phyloP scores from a whole-genome alignment of 2,113 vertebrate genomes.

The Heptranchias perlo region DNA sequence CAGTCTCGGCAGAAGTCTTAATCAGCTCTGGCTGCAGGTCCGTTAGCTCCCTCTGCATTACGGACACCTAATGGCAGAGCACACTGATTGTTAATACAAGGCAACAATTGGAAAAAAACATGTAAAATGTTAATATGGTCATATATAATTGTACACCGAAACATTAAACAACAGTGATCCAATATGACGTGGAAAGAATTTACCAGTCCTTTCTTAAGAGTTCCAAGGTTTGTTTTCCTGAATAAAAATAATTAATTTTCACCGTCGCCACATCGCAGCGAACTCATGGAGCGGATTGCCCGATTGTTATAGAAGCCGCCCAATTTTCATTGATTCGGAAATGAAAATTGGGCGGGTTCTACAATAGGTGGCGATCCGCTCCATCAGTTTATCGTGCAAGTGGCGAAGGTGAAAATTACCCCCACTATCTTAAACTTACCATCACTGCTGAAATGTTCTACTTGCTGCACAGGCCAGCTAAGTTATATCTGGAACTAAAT shows the following conservation, averaged over 20 bases:
- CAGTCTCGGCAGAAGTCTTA: constrained; percentile 74
- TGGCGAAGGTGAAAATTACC: no score
- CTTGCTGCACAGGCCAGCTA: no score
- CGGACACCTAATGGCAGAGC: constrained; percentile 61
- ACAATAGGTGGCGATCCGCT: no score
- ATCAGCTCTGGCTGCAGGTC: constrained; percentile 83
- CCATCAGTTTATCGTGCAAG: no score
- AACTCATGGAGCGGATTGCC: background rate
- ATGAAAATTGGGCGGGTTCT: background rate
- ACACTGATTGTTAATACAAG: background rate
- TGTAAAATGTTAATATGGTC: background rate
- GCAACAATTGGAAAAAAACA: background rate
- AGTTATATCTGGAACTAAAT: no score
- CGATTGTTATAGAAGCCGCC: background rate
- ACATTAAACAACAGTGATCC: background rate
- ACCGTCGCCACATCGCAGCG: background rate
- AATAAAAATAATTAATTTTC: background rate
- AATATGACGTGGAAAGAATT: background rate
- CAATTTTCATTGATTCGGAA: background rate
- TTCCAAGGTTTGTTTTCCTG: background rate
- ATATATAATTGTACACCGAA: background rate
- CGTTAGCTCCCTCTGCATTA: constrained; percentile 81
- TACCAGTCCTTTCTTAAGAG: background rate
- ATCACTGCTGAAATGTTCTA: no score
- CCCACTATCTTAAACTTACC: no score